Base-by-base conservation (phyloP, 2,797 vertebrate genomes). In the Etheostoma perlongum region DNA sequence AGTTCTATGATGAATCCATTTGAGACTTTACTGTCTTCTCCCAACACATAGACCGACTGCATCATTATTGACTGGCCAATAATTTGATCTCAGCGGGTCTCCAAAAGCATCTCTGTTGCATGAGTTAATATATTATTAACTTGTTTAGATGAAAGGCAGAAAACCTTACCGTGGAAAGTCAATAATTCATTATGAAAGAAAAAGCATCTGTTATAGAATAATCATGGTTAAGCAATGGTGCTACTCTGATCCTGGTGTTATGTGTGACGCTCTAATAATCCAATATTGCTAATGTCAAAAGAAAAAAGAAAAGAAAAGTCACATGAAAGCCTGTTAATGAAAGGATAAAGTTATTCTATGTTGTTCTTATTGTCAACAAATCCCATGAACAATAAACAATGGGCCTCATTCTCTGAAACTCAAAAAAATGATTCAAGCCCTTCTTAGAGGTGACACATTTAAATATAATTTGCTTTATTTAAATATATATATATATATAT, bases 131-230 rank as follows among this genome's bases (percentile, higher is more conserved):
- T n/a, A 19, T 51, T 73, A 42, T 21, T 9, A 65, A 65, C 42
- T 27, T 18, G 51, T 74, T 10, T 19, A 59, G 23, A 67, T 54
- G 54, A 54, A 58, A n/a, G 21, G 33, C n/a, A 42, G 14, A 54
- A 54, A 15, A 15, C 0, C 23, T 64, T 46, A 55, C n/a, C 6
- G 6, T 27, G 36, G 36, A 27, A 25, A 42, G 21, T 78, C 55
- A 71, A 53, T 57, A 53, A 55, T 52, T 61, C 14, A 66, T 57
- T 61, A 67, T 65, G 46, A 52, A 46, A 7, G 15, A 47, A 2
- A 13, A 21, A 14, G 15, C 27, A 49, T 33, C 18, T 48, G 10
- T 63, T 40, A 16, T 18, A 42, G 49, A 53, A 25, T 18, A 54
- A 16, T 33, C 21, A 6, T 48, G 0, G 5, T 3, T 40, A 40